Conservation (phyloP, 2,888 invertebrate species). For the Galeruca laticollis region DNA sequence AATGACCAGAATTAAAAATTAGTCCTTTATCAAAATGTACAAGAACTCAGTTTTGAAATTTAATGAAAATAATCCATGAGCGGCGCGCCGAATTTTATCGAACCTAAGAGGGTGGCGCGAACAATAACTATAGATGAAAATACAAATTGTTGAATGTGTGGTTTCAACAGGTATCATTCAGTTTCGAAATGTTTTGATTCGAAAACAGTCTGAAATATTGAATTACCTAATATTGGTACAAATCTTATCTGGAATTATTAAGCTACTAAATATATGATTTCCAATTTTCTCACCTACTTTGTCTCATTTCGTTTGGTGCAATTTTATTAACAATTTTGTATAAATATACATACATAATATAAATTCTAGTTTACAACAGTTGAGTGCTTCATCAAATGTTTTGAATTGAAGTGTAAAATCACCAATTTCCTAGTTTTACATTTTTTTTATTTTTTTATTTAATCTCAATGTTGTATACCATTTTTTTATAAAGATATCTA, state of each 20-base stretch:
- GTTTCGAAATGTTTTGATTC: no score
- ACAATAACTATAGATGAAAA: no score
- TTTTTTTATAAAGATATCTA: not conserved
- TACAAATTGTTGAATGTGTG: no score
- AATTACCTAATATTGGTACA: not conserved
- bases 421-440: not conserved
- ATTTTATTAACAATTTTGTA: constrained; percentile 3
- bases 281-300: not conserved
- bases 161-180: no score
- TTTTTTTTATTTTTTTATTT: not conserved
- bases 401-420: not conserved
- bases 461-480: not conserved
- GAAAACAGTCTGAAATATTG: not conserved
- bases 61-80: no score
- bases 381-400: constrained; percentile 1
- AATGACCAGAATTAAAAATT: no score
- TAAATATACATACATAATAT: constrained; percentile 1
- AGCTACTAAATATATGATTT: not conserved
- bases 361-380: not conserved
- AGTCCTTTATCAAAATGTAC: no score
- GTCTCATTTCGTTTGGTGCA: not conserved
- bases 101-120: no score
- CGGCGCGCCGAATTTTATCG: no score
- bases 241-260: not conserved
- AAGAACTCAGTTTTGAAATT: no score